Evolutionary conservation across 2,888 invertebrate species (phyloP), one percentile per base, ranked within the genome.

Genomic region (Uropetala carovei): DNA sequence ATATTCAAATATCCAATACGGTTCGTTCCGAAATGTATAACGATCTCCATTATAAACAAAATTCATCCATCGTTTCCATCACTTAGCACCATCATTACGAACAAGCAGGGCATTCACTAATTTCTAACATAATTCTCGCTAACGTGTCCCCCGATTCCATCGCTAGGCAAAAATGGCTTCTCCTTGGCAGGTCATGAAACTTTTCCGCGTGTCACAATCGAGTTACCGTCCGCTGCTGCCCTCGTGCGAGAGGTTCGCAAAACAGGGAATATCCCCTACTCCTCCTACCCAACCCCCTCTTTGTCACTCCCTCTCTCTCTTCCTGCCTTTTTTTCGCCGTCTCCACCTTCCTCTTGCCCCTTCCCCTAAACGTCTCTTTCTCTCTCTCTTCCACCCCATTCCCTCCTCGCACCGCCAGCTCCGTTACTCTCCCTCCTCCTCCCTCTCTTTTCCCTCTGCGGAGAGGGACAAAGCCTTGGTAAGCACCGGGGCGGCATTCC

Each of bases 161-260:
- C 5, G 43, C 43, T 43, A 1, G 43, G 27, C 64, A 68, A 68
- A 68, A n/a, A 75, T 57, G 83, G 56, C 83, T 83, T 57, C 83
- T 18, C 11, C 83, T 83, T 18, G 60, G 60, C 59, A 86, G 75
- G 75, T 75, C 85, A 60, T 64, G 64, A 59, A 22, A n/a, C 27
- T 43, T 43, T 43, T 16, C 27, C 56, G 43, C 7, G 64, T 18
- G 64, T 18, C 64, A n/a, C 16, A 14, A 14, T 16, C 13, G 27
- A 83, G 83, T 56, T 18, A 43, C 89, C 58, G 89, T 64, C 30
- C 89, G 89, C 89, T 89, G 89, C 89, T 89, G 89, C 89, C 89
- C 43, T 89, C 89, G 18, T 68, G 89, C 89, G 89, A 89, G 64
- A 60, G 68, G 64, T 64, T 64, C 60, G 56, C 89, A n/a, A 89